Evolutionary conservation across 2,113 vertebrate genomes (phyloP).

Genomic region (Plotosus lineatus): DNA sequence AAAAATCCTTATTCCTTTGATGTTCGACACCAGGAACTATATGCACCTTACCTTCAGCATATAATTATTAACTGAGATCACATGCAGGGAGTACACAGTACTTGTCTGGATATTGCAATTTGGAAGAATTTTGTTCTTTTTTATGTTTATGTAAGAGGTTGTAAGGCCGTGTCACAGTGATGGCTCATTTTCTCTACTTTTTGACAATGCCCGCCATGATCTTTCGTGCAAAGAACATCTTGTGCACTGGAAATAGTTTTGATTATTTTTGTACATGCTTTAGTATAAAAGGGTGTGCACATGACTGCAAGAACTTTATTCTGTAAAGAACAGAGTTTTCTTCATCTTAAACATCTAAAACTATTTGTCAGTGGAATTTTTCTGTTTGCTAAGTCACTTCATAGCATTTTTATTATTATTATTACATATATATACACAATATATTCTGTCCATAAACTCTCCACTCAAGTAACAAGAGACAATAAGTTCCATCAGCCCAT

Average conservation of each 20-base stretch:
- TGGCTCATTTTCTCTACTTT: too few species aligned
- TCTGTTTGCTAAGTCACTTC: background rate
- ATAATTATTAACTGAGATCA: too few species aligned
- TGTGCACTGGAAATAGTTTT: background rate
- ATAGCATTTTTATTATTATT: background rate
- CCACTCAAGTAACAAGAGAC: background rate
- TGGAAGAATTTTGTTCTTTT: background rate
- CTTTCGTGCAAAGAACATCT: background rate
- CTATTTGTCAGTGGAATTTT: background rate
- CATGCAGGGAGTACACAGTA: too few species aligned
- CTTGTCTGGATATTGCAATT: too few species aligned
- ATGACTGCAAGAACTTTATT: background rate
- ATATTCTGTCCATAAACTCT: background rate
- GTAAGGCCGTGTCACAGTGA: too few species aligned
- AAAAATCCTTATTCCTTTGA: too few species aligned
- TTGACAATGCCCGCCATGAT: background rate
- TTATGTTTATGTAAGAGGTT: background rate
- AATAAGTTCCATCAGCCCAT: background rate
- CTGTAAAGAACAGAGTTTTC: background rate
- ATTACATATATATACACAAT: background rate
- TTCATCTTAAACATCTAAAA: too few species aligned
- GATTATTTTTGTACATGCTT: background rate
- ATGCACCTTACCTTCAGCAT: too few species aligned
- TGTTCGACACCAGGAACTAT: too few species aligned
- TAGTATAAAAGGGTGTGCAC: background rate